These are phyloP conservation scores for Coremacera marginata DNA, from an alignment of 2,888 invertebrate species.

Conservation along the genomic window DNA sequence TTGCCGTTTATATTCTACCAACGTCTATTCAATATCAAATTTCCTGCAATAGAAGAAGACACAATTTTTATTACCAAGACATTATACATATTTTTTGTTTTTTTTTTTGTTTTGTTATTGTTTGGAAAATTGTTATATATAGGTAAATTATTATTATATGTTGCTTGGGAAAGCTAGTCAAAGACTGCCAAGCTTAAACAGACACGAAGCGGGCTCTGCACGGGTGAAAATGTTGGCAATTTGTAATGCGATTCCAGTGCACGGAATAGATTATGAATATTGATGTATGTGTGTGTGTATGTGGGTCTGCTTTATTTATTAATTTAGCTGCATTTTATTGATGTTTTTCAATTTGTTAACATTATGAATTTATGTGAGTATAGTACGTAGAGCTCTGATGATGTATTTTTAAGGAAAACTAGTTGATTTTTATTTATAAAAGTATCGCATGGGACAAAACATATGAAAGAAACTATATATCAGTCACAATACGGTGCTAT, in stretches of 20 bases:
- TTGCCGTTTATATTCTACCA: background rate
- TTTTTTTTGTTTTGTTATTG: background rate
- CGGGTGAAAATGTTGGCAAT: background rate
- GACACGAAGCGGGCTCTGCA: background rate
- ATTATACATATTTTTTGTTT: background rate
- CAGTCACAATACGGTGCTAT: too few relatives aligned
- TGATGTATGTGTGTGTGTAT: background rate
- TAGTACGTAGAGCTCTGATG: too few relatives aligned
- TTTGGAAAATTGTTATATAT: background rate
- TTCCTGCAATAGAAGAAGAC: slow-evolving; percentile 9
- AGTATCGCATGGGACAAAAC: too few relatives aligned
- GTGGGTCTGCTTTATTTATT: background rate
- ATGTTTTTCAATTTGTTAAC: background rate
- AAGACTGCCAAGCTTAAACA: background rate
- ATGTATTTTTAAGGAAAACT: too few relatives aligned
- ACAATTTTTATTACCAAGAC: background rate
- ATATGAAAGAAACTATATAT: too few relatives aligned
- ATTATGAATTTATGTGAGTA: background rate
- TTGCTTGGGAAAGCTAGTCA: background rate
- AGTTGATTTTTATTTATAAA: too few relatives aligned
- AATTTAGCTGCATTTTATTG: slow-evolving; percentile 13
- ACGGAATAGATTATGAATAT: background rate
- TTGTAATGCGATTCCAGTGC: background rate
- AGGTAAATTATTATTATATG: background rate
- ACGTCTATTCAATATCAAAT: slow-evolving; percentile 16